A percentile compares a stretch with the other conserved stretches of the same genome.
phyloP scores from a whole-genome alignment of 2,797 vertebrate genomes.

The Sphenodon punctatus region DNA sequence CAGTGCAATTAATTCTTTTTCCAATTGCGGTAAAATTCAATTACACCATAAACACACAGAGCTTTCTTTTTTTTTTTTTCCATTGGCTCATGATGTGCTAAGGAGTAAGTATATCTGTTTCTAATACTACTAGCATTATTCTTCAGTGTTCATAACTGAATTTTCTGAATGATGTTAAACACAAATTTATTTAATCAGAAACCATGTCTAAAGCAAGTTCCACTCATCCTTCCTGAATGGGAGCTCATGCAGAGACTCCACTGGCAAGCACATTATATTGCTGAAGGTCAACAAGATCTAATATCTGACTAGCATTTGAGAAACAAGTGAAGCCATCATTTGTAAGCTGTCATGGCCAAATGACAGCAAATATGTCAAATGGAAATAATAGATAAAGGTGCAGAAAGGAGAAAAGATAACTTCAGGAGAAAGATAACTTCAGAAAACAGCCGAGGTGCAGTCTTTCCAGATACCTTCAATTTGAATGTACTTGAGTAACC shows the following conservation, averaged over 20 bases:
- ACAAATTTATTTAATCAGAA: not conserved
- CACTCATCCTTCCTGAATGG: conserved; percentile 21
- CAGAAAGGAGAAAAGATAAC: conserved; percentile 25
- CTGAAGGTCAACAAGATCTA: conserved; percentile 66
- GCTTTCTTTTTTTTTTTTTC: conserved; percentile 15
- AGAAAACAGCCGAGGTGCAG: conserved; percentile 13
- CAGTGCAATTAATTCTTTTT: not conserved
- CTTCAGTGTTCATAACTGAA: not conserved
- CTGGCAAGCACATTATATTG: conserved; percentile 34
- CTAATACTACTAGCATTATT: not conserved
- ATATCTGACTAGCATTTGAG: conserved; percentile 32
- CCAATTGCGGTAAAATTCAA: not conserved
- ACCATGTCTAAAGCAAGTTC: not conserved
- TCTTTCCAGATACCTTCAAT: not conserved
- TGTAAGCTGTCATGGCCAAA: conserved; percentile 44
- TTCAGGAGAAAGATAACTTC: conserved; percentile 27
- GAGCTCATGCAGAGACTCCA: conserved; percentile 36
- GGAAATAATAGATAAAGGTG: conserved; percentile 48
- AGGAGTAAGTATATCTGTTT: not conserved
- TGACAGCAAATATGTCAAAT: conserved; percentile 49
- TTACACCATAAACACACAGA: not conserved
- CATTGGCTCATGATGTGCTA: not conserved
- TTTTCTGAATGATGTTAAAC: conserved; percentile 29
- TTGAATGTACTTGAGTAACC: not conserved
- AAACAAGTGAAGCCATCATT: conserved; percentile 64